Percentiles rank a stretch among this genome's conserved stretches.
These are phyloP conservation scores for Merluccius polli DNA, from an alignment of 2,797 vertebrate genomes.

Conservation along the genomic window DNA sequence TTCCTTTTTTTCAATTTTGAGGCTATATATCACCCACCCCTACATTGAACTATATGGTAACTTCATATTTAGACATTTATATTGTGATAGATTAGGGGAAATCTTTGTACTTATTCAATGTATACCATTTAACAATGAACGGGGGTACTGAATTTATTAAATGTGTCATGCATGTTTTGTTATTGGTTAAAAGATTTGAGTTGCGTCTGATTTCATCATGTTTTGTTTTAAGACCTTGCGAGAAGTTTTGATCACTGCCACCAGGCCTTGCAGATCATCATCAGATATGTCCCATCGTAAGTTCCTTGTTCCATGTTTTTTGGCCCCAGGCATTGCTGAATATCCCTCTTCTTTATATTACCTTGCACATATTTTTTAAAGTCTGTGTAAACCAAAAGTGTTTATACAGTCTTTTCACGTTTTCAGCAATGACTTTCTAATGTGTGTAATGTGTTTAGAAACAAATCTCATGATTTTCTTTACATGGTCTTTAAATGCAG, in stretches of 20 bases:
- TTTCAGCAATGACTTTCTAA: too few relatives aligned
- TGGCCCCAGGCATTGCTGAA: background rate
- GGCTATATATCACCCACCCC: too few relatives aligned
- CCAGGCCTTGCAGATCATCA: slow-evolving; percentile 85
- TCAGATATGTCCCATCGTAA: slow-evolving; percentile 94
- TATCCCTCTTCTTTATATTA: background rate
- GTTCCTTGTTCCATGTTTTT: slow-evolving; percentile 60
- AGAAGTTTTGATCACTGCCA: slow-evolving; percentile 86
- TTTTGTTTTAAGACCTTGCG: slow-evolving; percentile 73
- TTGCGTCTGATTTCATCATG: background rate
- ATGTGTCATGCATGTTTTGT: background rate
- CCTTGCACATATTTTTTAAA: too few relatives aligned
- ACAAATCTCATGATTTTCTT: too few relatives aligned
- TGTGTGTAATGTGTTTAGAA: too few relatives aligned
- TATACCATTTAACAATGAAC: background rate
- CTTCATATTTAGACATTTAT: background rate
- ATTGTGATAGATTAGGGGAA: too few relatives aligned
- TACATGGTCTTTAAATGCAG: background rate
- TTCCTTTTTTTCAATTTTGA: too few relatives aligned
- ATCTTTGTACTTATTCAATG: too few relatives aligned
- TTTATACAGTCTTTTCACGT: too few relatives aligned
- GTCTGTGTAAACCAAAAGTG: too few relatives aligned
- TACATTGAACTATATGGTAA: too few relatives aligned
- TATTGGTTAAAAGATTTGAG: background rate
- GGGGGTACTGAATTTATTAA: background rate